A percentile compares a stretch with the other conserved stretches of the same genome.
Evolutionary conservation across 53 echinoderm and acorn worm genomes (phyloP).

Genomic region (Temnopleurus reevesii): DNA sequence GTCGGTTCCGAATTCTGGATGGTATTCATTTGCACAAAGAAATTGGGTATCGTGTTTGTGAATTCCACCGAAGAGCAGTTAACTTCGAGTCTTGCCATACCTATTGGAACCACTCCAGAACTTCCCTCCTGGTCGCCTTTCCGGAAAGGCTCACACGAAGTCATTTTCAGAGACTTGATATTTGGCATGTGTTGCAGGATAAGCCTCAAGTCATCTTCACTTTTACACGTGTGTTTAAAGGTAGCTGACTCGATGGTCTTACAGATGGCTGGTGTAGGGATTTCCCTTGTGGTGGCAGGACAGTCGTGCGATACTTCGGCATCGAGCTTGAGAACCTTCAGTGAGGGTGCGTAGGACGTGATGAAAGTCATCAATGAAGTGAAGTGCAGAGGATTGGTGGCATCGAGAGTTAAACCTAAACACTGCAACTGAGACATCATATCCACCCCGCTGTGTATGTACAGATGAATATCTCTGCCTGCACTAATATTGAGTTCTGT

Average conservation of each 20-base stretch:
- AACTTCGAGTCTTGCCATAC: not conserved
- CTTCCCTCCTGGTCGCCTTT: not conserved
- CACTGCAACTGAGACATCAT: not conserved
- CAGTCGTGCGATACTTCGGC: not conserved
- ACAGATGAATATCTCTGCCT: not conserved
- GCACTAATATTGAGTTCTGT: not conserved
- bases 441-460: not conserved
- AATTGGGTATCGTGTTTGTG: not conserved
- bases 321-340: not conserved
- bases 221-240: not conserved
- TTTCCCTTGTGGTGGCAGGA: not conserved
- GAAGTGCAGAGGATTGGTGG: not conserved
- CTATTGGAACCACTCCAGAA: not conserved
- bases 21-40: not conserved
- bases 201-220: not conserved
- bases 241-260: not conserved
- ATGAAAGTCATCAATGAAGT: not conserved
- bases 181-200: conserved; percentile 26
- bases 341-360: not conserved
- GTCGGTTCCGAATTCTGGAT: not conserved
- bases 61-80: not conserved
- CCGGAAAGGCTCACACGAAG: conserved; percentile 15
- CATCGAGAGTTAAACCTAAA: not conserved
- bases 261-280: not conserved
- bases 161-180: conserved; percentile 19